Evolutionary conservation across 1,140 invertebrate species (phyloP).

Genomic region (Gryon sp.): DNA sequence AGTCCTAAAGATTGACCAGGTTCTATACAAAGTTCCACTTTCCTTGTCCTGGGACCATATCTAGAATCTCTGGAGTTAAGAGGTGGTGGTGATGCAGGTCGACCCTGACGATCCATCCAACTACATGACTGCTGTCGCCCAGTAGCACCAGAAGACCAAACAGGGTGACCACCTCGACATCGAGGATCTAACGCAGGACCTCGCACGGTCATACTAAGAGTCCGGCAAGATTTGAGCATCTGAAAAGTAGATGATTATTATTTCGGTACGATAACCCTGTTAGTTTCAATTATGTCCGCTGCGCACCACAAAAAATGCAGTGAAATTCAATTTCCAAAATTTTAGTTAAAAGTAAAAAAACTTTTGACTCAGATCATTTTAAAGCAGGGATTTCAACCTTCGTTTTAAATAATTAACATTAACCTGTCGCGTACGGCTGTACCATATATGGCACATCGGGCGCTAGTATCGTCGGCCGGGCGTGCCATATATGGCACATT

Average conservation of each 20-base stretch:
- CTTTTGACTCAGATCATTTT: too few species aligned
- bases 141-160: constrained; percentile 78
- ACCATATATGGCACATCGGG: too few species aligned
- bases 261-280: too few species aligned
- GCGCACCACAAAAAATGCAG: too few species aligned
- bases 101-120: constrained; percentile 94
- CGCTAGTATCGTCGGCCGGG: too few species aligned
- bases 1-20: constrained; percentile 93
- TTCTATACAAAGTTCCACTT: constrained; percentile 92
- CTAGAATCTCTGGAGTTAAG: constrained; percentile 74
- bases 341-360: too few species aligned
- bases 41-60: constrained; percentile 75
- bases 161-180: constrained; percentile 77
- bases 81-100: constrained; percentile 90
- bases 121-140: constrained; percentile 89
- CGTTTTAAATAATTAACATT: too few species aligned
- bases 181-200: constrained; percentile 82
- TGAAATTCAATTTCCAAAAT: too few species aligned
- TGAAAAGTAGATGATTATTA: constrained; percentile 75
- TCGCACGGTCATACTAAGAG: constrained; percentile 91
- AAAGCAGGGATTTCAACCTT: too few species aligned
- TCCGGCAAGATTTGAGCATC: constrained; percentile 93
- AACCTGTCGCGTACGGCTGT: too few species aligned
- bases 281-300: too few species aligned
- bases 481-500: too few species aligned